A percentile compares a stretch with the other conserved stretches of the same genome.
Conservation (phyloP, 2,888 invertebrate genomes). For the Callosobruchus maculatus region DNA sequence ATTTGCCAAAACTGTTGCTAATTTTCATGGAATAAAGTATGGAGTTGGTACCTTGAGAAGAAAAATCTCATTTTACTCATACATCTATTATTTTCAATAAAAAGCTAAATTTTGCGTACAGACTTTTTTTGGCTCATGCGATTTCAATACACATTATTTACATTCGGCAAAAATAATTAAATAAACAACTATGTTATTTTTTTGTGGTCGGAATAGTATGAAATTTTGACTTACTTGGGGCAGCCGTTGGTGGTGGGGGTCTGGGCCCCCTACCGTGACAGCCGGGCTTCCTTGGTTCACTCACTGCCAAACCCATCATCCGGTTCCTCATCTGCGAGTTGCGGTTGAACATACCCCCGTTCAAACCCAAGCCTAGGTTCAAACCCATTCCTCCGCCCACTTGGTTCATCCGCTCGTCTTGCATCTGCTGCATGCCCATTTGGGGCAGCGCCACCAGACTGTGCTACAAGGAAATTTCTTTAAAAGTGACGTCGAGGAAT, state of each 20-base stretch:
- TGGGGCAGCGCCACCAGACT: neutral
- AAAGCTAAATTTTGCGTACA: too few relatives aligned
- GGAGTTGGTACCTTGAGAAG: too few relatives aligned
- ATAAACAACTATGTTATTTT: too few relatives aligned
- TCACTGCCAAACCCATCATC: neutral
- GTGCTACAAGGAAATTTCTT: neutral
- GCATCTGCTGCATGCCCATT: constrained; percentile 1
- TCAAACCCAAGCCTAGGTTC: constrained; percentile 1
- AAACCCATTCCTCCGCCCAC: constrained; percentile 2
- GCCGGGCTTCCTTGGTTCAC: neutral
- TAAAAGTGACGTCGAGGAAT: too few relatives aligned
- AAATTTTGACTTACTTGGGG: neutral
- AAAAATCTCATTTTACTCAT: too few relatives aligned
- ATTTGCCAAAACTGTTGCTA: too few relatives aligned
- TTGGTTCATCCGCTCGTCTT: constrained; percentile 1
- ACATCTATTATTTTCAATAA: too few relatives aligned
- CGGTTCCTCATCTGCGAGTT: neutral
- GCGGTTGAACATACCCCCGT: neutral
- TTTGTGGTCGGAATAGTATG: too few relatives aligned
- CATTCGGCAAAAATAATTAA: too few relatives aligned
- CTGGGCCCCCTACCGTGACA: constrained; percentile 3
- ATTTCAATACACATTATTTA: too few relatives aligned
- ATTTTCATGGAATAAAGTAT: too few relatives aligned
- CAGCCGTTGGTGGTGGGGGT: neutral
- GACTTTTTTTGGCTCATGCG: too few relatives aligned